phyloP scores from a whole-genome alignment of 2,113 vertebrate genomes.

The Upupa epops region DNA sequence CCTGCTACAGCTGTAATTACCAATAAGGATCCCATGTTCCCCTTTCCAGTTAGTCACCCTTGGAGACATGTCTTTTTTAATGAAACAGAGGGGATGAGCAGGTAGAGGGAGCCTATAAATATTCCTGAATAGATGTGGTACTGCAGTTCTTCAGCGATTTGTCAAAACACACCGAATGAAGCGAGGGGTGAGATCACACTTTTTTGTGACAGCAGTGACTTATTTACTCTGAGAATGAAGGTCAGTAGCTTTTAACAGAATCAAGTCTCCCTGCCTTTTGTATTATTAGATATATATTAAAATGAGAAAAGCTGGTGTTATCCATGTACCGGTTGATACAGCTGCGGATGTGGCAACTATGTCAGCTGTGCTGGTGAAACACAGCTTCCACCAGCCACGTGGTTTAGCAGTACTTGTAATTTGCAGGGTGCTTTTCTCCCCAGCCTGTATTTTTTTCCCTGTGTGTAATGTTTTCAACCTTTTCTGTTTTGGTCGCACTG shows the following conservation, averaged over 20 bases:
- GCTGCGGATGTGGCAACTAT: neutral
- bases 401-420: neutral
- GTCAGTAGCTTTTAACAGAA: neutral
- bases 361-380: neutral
- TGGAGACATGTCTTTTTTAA: neutral
- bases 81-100: neutral
- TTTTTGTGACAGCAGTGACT: neutral
- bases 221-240: neutral
- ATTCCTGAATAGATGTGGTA: neutral
- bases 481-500: neutral
- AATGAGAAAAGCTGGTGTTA: neutral
- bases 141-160: conserved; percentile 3
- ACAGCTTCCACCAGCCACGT: neutral
- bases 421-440: neutral
- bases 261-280: neutral
- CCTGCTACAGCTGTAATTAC: neutral
- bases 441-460: neutral
- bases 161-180: neutral
- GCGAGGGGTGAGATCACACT: neutral
- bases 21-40: neutral
- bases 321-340: neutral
- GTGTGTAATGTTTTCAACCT: neutral
- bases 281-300: neutral
- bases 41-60: conserved; percentile 18
- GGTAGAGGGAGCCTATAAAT: neutral